Evolutionary conservation across 2,797 vertebrate species (phyloP), one percentile per base, ranked within the genome.

Genomic region (Pteropus rufus): DNA sequence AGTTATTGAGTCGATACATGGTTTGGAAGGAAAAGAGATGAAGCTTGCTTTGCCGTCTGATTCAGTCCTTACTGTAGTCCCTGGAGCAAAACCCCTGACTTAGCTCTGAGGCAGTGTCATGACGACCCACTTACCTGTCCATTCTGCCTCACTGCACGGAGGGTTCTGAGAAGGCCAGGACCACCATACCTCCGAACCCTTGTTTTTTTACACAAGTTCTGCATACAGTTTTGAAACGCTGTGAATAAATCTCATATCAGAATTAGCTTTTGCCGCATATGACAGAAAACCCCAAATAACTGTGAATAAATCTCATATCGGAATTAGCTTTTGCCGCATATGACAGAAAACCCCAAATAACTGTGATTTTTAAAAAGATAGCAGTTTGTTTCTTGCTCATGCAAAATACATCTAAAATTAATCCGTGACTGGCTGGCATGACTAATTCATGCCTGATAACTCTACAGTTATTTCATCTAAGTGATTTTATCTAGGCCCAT

Each of bases 271-370:
- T 36, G 56, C 36, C 34, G 23, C 44, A 19, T 82, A 19, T 56
- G 62, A 93, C n/a, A 75, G 72, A 94, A 88, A 67, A 44, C 21
- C 41, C 34, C 52, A 76, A 90, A 83, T 83, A 93, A 81, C 54
- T 56, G 34, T 54, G 54, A 88, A 39, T 24, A 80, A 65, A 92
- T 79, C 90, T 82, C 44, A 1, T 65, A 18, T 73, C 23, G 0
- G 46, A 85, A 89, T 76, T 49, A 58, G 54, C 58, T 89, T 89
- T 44, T 36, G 56, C 36, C 34, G 23, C 44, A 19, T 82, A 19
- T 56, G 62, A 93, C n/a, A 75, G 72, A 94, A 88, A 67, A 44
- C 21, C 41, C 34, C 52, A 76, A 90, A 83, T 83, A 93, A 81
- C 54, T 56, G 34, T 54, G 54, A 81, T 64, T 70, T 91, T 87